A percentile compares a stretch with the other conserved stretches of the same genome.
Conservation (phyloP, 2,888 invertebrate species). For the Margaritifera margaritifera region DNA sequence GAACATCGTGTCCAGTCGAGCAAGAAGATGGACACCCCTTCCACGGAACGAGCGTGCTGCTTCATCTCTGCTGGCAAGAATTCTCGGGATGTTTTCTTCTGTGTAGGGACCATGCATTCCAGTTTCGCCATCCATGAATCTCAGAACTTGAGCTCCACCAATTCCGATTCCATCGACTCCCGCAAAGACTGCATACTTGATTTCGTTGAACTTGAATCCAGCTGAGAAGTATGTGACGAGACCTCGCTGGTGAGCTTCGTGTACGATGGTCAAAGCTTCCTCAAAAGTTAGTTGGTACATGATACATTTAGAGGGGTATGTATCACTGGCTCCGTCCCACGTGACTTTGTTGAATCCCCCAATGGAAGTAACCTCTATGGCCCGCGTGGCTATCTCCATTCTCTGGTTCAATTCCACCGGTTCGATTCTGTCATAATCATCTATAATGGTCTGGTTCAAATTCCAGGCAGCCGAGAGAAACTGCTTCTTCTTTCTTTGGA, state of each 20-base stretch:
- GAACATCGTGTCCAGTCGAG: conserved; percentile 50
- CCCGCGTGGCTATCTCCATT: conserved; percentile 45
- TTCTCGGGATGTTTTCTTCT: conserved; percentile 52
- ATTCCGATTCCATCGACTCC: conserved; percentile 52
- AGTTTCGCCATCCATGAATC: conserved; percentile 48
- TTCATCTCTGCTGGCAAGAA: conserved; percentile 41
- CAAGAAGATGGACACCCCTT: conserved; percentile 41
- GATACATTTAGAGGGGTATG: conserved; percentile 54
- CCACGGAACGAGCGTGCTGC: conserved; percentile 42
- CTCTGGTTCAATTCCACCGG: not conserved
- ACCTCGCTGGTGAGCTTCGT: conserved; percentile 46
- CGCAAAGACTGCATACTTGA: conserved; percentile 47
- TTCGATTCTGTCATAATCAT: conserved; percentile 36
- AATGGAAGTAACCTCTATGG: conserved; percentile 41
- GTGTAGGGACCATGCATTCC: conserved; percentile 57
- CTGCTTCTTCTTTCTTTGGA: conserved; percentile 39
- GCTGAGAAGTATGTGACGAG: conserved; percentile 52
- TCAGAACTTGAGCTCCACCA: conserved; percentile 48
- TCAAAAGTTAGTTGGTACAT: conserved; percentile 52
- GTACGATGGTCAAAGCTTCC: conserved; percentile 48
- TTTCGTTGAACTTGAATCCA: conserved; percentile 52
- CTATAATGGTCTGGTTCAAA: conserved; percentile 41
- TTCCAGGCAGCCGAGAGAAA: conserved; percentile 53
- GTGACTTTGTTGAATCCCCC: conserved; percentile 53
- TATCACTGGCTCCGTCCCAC: conserved; percentile 54